Evolutionary conservation across 2,888 invertebrate genomes (phyloP), one percentile per base, ranked within the genome.

Genomic region (Chironomus tentans): DNA sequence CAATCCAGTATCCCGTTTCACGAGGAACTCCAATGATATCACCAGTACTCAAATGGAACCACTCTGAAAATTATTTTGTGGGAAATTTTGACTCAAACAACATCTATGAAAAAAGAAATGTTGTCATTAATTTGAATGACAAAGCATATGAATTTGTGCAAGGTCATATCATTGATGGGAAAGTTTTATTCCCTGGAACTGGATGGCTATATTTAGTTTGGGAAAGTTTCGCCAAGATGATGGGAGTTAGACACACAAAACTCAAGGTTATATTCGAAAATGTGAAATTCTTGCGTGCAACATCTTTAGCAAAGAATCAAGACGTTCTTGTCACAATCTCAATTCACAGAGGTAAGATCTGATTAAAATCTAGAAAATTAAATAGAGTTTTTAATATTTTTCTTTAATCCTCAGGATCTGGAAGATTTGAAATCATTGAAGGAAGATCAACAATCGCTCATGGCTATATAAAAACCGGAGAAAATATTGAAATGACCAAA

Each of bases 111-210:
- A 91, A 91, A 79, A 85, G 90, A 69, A 84, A 85, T 0, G 86
- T 91, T 15, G 82, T 86, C 24, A 85, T 92, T 79, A 86, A 87
- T 21, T 84, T 90, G 4, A 83, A 83, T 0, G 90, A 90, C 78
- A 90, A 91, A 77, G 88, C 89, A 80, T 88, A 88, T 80, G 89
- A 90, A 74, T 95, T 88, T 80, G 86, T 95, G 83, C 84, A 85
- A 47, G 95, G 93, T 0, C 96, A 97, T 82, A 87, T 90, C 10
- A 91, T 97, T 77, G 95, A 97, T 82, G 94, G 88, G 3, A 83
- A 89, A 77, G 86, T 87, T 76, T 81, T 89, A 56, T 89, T 87
- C 79, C 90, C 91, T 21, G 90, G 90, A n/a, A 89, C 90, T 21
- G 88, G 82, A 4, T 82, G 82, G 77, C 77, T 83, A 38, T 24